Conservation (phyloP, 2,113 vertebrate species). For the Phoxinus phoxinus region DNA sequence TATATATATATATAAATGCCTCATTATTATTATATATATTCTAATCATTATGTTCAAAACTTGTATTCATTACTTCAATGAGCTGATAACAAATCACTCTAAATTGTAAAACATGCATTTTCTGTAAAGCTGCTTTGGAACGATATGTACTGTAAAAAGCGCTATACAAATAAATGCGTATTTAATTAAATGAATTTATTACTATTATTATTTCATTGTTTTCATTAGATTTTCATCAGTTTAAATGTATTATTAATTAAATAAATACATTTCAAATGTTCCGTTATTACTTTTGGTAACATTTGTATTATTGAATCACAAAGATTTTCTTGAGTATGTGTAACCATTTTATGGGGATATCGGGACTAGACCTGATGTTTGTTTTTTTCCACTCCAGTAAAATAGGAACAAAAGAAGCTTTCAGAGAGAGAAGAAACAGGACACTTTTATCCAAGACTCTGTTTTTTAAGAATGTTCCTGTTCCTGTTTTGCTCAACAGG, state of each 20-base stretch:
- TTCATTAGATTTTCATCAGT: neutral
- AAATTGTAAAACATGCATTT: no score
- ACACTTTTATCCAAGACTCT: slow-evolving; percentile 46
- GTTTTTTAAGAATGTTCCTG: slow-evolving; percentile 58
- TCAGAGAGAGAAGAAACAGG: slow-evolving; percentile 21
- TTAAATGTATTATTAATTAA: no score
- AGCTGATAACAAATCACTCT: no score
- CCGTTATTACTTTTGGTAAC: neutral
- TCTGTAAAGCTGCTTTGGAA: no score
- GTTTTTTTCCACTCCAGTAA: slow-evolving; percentile 4
- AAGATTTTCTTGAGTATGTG: neutral
- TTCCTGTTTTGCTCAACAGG: slow-evolving; percentile 70
- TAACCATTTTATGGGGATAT: slow-evolving; percentile 27
- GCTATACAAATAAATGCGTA: no score
- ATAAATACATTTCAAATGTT: neutral
- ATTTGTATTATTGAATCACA: neutral
- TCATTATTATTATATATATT: no score
- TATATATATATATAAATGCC: no score
- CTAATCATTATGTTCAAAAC: no score
- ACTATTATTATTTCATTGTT: neutral
- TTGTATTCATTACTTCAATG: no score
- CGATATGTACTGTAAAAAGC: no score
- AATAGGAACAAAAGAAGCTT: slow-evolving; percentile 51
- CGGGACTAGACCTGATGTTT: slow-evolving; percentile 22
- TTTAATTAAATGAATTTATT: no score